These are phyloP conservation scores for Condylostylus longicornis DNA, from an alignment of 1,140 invertebrate genomes.

Conservation along the genomic window DNA sequence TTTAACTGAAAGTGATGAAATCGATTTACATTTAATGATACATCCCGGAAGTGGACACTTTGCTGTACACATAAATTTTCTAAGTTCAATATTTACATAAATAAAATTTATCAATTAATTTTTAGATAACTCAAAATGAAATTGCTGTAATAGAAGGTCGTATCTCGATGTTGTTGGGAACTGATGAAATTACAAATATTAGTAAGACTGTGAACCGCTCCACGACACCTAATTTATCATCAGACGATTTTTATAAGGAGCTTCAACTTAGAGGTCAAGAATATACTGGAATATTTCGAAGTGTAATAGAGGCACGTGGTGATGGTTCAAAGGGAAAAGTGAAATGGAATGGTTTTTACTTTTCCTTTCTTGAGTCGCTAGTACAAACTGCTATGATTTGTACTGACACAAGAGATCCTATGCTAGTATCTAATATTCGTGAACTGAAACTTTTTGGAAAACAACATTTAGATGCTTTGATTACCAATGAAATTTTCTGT, in stretches of 20 bases:
- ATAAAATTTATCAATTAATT: too few species aligned
- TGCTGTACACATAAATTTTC: slow-evolving; percentile 31
- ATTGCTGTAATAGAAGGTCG: slow-evolving; percentile 54
- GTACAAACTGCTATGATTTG: slow-evolving; percentile 65
- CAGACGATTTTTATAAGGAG: slow-evolving; percentile 78
- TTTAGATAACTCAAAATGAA: slow-evolving; percentile 51
- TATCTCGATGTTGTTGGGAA: too few species aligned
- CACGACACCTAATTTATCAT: slow-evolving; percentile 31
- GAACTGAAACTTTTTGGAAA: slow-evolving; percentile 48
- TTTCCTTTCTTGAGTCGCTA: slow-evolving; percentile 79
- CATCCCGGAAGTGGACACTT: slow-evolving; percentile 63
- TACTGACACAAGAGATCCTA: slow-evolving; percentile 49
- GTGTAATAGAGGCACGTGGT: slow-evolving; percentile 20
- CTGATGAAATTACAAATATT: slow-evolving; percentile 34
- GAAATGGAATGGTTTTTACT: slow-evolving; percentile 61
- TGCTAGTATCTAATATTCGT: slow-evolving; percentile 65
- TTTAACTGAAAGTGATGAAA: slow-evolving; percentile 45
- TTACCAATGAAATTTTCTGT: slow-evolving; percentile 10
- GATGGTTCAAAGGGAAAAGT: slow-evolving; percentile 34
- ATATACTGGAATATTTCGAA: slow-evolving; percentile 36
- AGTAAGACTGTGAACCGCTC: slow-evolving; percentile 27
- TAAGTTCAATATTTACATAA: background rate
- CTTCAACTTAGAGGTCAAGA: slow-evolving; percentile 74
- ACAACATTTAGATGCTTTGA: slow-evolving; percentile 11
- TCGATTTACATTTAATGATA: slow-evolving; percentile 60